Evolutionary conservation across 2,113 vertebrate species (phyloP), one percentile per base, ranked within the genome.

Genomic region (Tautogolabrus adspersus): DNA sequence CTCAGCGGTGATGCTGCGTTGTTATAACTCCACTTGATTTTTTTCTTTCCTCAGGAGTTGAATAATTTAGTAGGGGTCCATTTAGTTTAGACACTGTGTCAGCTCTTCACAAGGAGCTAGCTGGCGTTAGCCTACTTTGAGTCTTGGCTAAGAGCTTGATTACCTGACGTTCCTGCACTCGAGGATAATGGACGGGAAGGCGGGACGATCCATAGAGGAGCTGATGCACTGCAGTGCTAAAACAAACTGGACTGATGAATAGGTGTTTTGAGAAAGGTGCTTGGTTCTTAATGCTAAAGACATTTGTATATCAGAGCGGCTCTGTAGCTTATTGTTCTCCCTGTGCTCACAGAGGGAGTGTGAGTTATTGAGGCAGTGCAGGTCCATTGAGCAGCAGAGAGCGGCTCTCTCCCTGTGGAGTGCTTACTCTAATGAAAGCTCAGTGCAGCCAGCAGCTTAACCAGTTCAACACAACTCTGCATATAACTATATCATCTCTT

Each of bases 31-130:
- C 67, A 55, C 54, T 82, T 73, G 10, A 66, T 58, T 57, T 66
- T 67, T 71, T 61, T 57, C 71, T 64, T 78, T 70, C 63, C 59
- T 73, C 21, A 40, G 23, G 19, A 66, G 21, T 65, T 91, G 75
- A 91, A 91, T 93, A 62, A 91, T 93, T 93, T 85, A 91, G 80
- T 79, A 66, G 62, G 30, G 74, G 71, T 91, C 86, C 89, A 88
- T 86, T 90, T 85, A 89, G 82, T 88, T 90, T 82, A 83, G 76
- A 80, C 82, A 84, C 90, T 87, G 85, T 90, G 85, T 90, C 89
- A 90, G 91, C 83, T 49, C 80, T 90, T 90, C 70, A 69, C 72
- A 19, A 83, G 66, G 58, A 75, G 63, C 60, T 52, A 61, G 76
- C 56, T 37, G 47, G 58, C 70, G 21, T 21, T 74, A 77, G 81